Evolutionary conservation across 92 coral and sea anemone genomes (phyloP).

Genomic region (Metridium senile): DNA sequence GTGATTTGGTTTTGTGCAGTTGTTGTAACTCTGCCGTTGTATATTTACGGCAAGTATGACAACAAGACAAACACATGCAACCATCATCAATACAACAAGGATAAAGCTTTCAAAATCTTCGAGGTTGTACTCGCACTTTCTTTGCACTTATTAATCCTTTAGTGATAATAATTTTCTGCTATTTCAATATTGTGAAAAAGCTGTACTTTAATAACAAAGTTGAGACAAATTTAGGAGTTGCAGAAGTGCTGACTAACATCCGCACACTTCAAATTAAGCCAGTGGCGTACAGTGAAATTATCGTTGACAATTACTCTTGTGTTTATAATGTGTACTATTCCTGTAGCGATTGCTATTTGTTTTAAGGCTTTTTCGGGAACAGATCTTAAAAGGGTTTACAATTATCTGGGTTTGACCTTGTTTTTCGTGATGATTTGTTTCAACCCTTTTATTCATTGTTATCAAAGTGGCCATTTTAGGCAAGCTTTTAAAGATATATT

Average conservation of each 20-base stretch:
- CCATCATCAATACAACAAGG: background rate
- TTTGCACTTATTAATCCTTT: background rate
- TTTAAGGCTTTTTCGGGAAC: conserved; percentile 1
- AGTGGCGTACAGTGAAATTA: conserved; percentile 13
- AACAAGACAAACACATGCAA: background rate
- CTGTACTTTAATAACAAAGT: conserved; percentile 14
- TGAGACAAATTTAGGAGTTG: background rate
- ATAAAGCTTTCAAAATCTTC: background rate
- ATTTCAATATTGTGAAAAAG: conserved; percentile 16
- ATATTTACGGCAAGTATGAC: background rate
- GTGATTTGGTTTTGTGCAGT: background rate
- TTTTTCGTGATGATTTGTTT: conserved; percentile 10
- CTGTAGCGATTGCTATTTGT: background rate
- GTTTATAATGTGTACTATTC: conserved; percentile 12
- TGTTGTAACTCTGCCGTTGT: background rate
- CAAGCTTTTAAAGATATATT: conserved; percentile 16
- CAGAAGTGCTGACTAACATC: background rate
- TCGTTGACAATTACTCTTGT: conserved; percentile 12
- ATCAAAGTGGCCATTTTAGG: conserved; percentile 8
- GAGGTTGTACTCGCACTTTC: background rate
- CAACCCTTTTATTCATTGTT: conserved; percentile 21
- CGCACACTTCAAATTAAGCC: background rate
- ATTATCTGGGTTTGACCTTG: background rate
- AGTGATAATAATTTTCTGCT: conserved; percentile 7
- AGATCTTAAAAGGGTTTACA: background rate